phyloP scores from a whole-genome alignment of 1,140 invertebrate species.

The Bombus superbus region DNA sequence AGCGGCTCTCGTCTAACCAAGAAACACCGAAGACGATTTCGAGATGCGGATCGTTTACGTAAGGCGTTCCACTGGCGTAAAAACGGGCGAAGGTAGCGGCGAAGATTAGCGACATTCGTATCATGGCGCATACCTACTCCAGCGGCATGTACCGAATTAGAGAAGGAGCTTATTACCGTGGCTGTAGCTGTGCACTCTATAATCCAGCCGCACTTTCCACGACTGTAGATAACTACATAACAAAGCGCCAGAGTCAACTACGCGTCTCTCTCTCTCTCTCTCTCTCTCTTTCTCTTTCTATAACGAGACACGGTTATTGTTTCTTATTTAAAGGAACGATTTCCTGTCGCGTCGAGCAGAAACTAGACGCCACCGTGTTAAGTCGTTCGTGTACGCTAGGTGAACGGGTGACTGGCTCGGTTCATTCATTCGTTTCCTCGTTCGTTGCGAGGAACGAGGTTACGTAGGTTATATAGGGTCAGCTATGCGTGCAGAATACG shows the following conservation, averaged over 20 bases:
- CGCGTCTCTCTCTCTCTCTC: background rate
- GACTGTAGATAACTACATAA: background rate
- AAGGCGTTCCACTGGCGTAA: conserved; percentile 47
- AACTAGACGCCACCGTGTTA: conserved; percentile 29
- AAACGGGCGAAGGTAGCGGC: conserved; percentile 42
- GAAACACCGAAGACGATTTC: background rate
- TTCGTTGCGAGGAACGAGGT: conserved; percentile 47
- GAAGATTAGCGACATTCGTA: conserved; percentile 47
- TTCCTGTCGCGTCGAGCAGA: conserved; percentile 60
- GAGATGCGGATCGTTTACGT: conserved; percentile 50
- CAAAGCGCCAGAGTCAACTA: conserved; percentile 16
- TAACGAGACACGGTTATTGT: conserved; percentile 64
- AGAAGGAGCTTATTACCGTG: conserved; percentile 69
- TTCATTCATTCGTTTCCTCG: conserved; percentile 51
- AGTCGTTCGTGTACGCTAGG: conserved; percentile 20
- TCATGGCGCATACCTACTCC: background rate
- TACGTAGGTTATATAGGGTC: conserved; percentile 61
- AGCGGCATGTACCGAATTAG: conserved; percentile 61
- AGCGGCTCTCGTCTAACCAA: background rate
- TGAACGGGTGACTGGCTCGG: background rate
- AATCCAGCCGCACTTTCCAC: conserved; percentile 60
- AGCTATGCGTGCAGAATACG: conserved; percentile 61
- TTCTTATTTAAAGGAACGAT: conserved; percentile 74
- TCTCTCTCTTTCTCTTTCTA: background rate
- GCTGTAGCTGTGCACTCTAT: conserved; percentile 68